phyloP scores from a whole-genome alignment of 2,797 vertebrate species.

The Tapera naevia region DNA sequence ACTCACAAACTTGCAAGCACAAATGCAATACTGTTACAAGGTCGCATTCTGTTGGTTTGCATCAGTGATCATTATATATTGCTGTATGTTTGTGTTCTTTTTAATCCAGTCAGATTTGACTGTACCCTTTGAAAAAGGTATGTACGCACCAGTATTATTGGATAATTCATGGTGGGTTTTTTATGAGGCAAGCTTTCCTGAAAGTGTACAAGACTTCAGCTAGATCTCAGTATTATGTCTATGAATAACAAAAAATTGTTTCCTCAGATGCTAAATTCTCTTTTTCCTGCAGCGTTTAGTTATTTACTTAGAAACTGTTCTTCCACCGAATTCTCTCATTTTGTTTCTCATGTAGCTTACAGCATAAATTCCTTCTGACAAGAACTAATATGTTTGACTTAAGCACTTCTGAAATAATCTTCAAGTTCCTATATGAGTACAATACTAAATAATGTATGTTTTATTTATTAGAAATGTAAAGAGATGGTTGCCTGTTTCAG shows the following conservation, averaged over 20 bases:
- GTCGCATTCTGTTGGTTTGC: background rate
- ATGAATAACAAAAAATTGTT: background rate
- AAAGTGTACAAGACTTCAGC: background rate
- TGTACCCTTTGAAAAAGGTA: background rate
- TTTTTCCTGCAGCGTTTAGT: background rate
- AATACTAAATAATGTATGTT: background rate
- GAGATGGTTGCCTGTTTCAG: conserved; percentile 79
- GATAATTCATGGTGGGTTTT: background rate
- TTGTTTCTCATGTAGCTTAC: background rate
- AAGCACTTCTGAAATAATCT: background rate
- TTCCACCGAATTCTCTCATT: background rate
- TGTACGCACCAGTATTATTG: background rate
- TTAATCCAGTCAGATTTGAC: background rate
- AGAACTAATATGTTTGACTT: background rate
- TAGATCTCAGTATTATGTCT: background rate
- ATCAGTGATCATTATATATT: background rate
- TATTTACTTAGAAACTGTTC: background rate
- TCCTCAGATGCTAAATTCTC: background rate
- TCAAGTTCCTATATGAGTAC: background rate
- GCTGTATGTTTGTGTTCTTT: background rate
- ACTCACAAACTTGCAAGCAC: background rate
- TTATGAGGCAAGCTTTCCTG: background rate
- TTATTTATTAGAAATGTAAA: conserved; percentile 78
- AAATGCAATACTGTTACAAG: background rate
- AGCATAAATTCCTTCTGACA: background rate